Conservation (phyloP, 2,113 vertebrate species). For the Lophotis ruficrista region DNA sequence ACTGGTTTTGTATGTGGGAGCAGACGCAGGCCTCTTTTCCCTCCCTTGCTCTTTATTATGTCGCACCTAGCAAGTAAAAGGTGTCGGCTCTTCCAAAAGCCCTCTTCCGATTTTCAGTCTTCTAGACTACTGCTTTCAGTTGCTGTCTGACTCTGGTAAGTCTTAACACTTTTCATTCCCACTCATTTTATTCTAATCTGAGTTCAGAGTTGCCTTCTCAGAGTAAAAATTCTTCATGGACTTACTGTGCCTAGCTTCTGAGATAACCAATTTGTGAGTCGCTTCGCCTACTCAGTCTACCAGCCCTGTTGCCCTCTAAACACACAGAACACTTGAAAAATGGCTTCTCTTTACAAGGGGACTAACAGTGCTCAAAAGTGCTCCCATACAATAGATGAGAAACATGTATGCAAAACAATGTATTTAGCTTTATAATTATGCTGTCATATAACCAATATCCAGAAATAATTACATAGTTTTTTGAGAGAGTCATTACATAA, state of each 20-base stretch:
- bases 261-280: neutral
- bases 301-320: neutral
- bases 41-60: neutral
- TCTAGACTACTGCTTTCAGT: neutral
- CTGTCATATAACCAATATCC: neutral
- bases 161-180: neutral
- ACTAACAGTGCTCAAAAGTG: neutral
- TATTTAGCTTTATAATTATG: neutral
- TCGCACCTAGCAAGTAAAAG: neutral
- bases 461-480: neutral
- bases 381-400: neutral
- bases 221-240: neutral
- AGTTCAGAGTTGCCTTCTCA: neutral
- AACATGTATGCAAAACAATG: neutral
- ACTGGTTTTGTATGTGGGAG: accelerated
- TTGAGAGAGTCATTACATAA: neutral
- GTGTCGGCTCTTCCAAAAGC: neutral
- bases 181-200: neutral
- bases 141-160: neutral
- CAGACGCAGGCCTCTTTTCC: neutral
- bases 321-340: neutral
- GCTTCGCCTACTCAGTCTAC: neutral
- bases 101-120: neutral
- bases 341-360: neutral
- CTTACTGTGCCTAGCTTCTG: neutral